Evolutionary conservation across 2,888 invertebrate species (phyloP).

Genomic region (Chromoteleia sp.): DNA sequence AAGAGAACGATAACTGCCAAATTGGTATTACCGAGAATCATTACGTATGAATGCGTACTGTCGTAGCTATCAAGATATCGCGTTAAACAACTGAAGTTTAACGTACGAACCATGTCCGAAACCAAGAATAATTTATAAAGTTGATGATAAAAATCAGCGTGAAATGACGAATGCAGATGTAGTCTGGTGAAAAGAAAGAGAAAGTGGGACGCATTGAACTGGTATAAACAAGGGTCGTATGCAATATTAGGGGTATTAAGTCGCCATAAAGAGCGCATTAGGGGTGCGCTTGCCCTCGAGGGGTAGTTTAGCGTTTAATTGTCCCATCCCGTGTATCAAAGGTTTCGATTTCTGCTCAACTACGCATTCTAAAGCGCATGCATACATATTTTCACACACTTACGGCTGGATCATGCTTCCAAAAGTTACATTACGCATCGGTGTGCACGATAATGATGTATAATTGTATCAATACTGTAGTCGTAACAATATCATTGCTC

Average conservation of each 20-base stretch:
- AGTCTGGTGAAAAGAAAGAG: constrained; percentile 67
- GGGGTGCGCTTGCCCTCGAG: constrained; percentile 83
- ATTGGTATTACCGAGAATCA: no score
- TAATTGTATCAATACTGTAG: constrained; percentile 55
- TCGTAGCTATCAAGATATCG: no score
- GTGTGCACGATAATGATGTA: constrained; percentile 61
- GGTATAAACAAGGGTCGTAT: constrained; percentile 84
- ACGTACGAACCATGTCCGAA: no score
- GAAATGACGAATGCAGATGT: constrained; percentile 59
- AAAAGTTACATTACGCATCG: constrained; percentile 64
- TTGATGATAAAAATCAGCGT: constrained; percentile 49
- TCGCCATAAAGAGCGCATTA: constrained; percentile 85
- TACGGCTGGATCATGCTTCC: constrained; percentile 55
- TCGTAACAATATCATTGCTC: constrained; percentile 18
- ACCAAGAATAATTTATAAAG: constrained; percentile 21
- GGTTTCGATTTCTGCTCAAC: constrained; percentile 83
- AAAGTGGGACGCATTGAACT: constrained; percentile 83
- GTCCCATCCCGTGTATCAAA: constrained; percentile 84
- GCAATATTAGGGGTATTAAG: constrained; percentile 85
- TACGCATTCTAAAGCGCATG: constrained; percentile 77
- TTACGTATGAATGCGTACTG: no score
- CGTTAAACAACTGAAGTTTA: no score
- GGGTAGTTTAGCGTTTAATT: constrained; percentile 85
- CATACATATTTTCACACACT: constrained; percentile 72
- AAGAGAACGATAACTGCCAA: no score